Conservation (phyloP, 2,888 invertebrate genomes). For the Heliconius charithonia region DNA sequence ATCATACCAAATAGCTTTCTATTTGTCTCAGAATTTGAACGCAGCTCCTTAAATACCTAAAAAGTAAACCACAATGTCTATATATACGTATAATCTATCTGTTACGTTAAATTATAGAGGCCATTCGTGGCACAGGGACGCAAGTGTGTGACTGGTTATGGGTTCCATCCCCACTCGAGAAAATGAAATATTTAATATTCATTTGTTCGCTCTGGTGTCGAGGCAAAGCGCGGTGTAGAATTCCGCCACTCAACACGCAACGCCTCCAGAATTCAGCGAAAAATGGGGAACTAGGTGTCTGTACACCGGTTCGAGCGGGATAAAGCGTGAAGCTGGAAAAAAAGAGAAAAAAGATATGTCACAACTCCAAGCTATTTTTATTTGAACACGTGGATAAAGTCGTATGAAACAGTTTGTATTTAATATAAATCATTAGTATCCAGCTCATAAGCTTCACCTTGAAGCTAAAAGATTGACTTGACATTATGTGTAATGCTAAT, state of each 20-base stretch:
- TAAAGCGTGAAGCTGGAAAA: background rate
- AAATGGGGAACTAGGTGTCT: background rate
- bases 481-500: constrained; percentile 12
- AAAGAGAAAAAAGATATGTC: background rate
- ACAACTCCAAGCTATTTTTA: background rate
- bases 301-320: background rate
- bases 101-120: too few species aligned
- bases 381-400: background rate
- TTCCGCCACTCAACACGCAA: background rate
- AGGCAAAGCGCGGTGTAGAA: background rate
- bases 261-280: background rate
- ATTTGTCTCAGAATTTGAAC: too few species aligned
- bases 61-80: too few species aligned
- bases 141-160: too few species aligned
- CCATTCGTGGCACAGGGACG: too few species aligned
- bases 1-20: too few species aligned
- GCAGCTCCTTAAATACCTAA: too few species aligned
- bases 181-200: too few species aligned
- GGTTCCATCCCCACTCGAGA: too few species aligned
- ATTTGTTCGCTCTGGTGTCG: too few species aligned
- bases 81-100: too few species aligned
- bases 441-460: constrained; percentile 2
- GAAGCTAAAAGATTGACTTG: background rate
- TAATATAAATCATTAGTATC: constrained; percentile 7
- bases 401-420: background rate